Conservation (phyloP, 2,113 vertebrate genomes). For the Archocentrus centrarchus region DNA sequence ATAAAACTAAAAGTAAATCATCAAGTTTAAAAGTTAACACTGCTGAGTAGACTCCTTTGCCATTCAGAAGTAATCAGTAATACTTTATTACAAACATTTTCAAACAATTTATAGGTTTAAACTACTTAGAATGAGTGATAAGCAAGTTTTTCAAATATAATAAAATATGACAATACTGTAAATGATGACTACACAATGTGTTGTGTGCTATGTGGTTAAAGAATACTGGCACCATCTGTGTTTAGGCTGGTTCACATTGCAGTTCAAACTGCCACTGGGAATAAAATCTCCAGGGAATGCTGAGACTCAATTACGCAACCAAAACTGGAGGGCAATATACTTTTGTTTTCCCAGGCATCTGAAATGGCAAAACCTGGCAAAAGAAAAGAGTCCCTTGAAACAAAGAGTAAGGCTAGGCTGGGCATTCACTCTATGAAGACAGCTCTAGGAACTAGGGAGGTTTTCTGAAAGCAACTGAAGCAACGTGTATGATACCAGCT, state of each 20-base stretch:
- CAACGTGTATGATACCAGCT: no score
- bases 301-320: background rate
- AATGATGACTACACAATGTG: background rate
- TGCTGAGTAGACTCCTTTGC: no score
- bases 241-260: background rate
- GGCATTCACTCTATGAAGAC: background rate
- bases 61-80: background rate
- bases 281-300: background rate
- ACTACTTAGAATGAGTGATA: background rate
- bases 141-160: background rate
- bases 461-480: no score
- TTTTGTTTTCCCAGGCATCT: background rate
- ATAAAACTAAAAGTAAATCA: background rate
- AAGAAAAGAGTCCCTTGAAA: background rate
- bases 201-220: background rate
- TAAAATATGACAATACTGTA: background rate
- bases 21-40: background rate
- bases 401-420: background rate
- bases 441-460: background rate
- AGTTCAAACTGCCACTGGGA: background rate
- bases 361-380: background rate
- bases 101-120: background rate
- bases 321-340: background rate
- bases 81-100: background rate
- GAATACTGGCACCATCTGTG: background rate